Percentiles rank a stretch among this genome's conserved stretches.
Conservation (phyloP, 2,113 vertebrate species). For the Cathartes aura region DNA sequence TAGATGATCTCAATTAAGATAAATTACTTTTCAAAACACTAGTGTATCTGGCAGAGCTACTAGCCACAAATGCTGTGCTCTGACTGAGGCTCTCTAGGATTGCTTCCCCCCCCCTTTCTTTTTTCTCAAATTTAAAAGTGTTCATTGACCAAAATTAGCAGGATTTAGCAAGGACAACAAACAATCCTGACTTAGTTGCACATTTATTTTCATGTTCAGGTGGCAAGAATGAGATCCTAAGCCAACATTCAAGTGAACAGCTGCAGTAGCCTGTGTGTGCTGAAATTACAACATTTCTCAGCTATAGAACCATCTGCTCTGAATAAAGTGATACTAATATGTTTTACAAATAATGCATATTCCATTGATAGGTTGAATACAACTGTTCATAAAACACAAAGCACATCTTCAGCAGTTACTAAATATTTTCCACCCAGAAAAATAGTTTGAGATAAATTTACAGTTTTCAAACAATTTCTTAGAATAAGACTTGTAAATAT, state of each 20-base stretch:
- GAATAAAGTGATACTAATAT: slow-evolving; percentile 76
- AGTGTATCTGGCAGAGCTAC: neutral
- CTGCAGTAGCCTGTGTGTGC: slow-evolving; percentile 73
- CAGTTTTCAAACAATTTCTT: slow-evolving; percentile 14
- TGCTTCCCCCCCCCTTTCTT: neutral
- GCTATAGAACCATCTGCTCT: slow-evolving; percentile 79
- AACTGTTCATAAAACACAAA: slow-evolving; percentile 72
- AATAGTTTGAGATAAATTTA: slow-evolving; percentile 1
- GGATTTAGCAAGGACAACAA: slow-evolving; percentile 68
- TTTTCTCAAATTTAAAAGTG: neutral
- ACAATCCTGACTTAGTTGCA: slow-evolving; percentile 69
- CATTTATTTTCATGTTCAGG: slow-evolving; percentile 76
- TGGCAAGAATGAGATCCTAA: slow-evolving; percentile 74
- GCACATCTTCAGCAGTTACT: slow-evolving; percentile 60
- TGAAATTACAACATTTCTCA: slow-evolving; percentile 74
- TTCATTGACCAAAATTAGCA: slow-evolving; percentile 63
- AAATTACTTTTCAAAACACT: slow-evolving; percentile 1
- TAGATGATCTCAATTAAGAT: slow-evolving; percentile 16
- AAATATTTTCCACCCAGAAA: slow-evolving; percentile 59
- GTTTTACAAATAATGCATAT: slow-evolving; percentile 78
- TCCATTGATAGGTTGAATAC: slow-evolving; percentile 70
- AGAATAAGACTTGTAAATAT: slow-evolving; percentile 46
- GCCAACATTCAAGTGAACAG: slow-evolving; percentile 81
- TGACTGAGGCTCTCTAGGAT: slow-evolving; percentile 2
- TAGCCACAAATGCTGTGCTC: neutral